Conservation (phyloP, 2,888 invertebrate species). For the Autographa gamma region DNA sequence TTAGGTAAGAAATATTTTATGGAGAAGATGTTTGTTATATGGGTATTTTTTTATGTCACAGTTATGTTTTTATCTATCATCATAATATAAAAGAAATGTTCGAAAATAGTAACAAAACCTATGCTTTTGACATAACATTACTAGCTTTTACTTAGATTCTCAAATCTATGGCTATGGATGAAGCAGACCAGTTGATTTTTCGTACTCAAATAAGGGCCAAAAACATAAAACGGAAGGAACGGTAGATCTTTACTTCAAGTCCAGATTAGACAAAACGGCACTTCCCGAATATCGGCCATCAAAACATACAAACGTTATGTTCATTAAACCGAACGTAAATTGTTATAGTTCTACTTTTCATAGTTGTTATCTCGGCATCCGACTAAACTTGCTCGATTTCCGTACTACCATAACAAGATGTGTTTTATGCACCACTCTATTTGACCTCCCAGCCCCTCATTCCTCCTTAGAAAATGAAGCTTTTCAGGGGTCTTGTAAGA, state of each 20-base stretch:
- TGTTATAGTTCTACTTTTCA: conserved; percentile 81
- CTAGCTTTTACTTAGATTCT: too few relatives aligned
- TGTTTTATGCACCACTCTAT: conserved; percentile 73
- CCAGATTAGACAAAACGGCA: neutral
- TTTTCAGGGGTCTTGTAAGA: conserved; percentile 43
- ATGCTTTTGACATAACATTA: too few relatives aligned
- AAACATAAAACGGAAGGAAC: neutral
- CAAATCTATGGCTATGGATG: too few relatives aligned
- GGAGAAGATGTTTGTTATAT: neutral
- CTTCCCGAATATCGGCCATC: conserved; percentile 20
- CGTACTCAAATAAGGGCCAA: too few relatives aligned
- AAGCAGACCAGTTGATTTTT: too few relatives aligned
- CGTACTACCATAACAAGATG: conserved; percentile 83
- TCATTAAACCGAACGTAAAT: conserved; percentile 58
- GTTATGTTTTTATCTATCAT: too few relatives aligned
- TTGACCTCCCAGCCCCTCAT: conserved; percentile 59
- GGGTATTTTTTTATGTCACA: too few relatives aligned
- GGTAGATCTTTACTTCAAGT: neutral
- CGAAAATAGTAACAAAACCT: too few relatives aligned
- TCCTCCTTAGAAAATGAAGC: conserved; percentile 19
- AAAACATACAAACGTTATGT: conserved; percentile 42
- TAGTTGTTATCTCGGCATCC: conserved; percentile 81
- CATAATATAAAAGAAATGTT: too few relatives aligned
- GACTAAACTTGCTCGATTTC: conserved; percentile 81
- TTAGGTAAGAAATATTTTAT: neutral